These are phyloP conservation scores for Ctenodactylus gundi DNA, from an alignment of 2,113 vertebrate species.

Conservation along the genomic window DNA sequence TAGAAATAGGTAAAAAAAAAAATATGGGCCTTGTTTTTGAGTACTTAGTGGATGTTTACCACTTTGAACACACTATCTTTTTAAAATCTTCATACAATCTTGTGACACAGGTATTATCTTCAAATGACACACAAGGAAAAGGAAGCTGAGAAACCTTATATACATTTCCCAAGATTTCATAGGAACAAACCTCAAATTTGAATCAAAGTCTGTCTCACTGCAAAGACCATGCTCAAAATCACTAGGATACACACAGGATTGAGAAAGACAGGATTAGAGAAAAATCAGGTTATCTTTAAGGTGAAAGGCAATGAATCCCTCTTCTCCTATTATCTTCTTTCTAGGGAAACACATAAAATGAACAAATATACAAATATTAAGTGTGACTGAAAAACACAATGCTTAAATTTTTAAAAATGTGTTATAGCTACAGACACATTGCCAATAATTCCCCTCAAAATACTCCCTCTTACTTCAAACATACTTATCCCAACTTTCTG, in stretches of 20 bases:
- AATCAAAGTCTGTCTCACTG: constrained; percentile 4
- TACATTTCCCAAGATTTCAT: neutral
- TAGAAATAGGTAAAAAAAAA: neutral
- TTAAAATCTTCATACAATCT: neutral
- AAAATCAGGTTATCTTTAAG: neutral
- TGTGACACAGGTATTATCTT: neutral
- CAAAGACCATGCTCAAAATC: constrained; percentile 17
- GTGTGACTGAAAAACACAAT: too few relatives aligned
- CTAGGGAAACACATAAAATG: neutral
- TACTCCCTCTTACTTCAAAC: too few relatives aligned
- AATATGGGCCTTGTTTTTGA: neutral
- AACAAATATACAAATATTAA: neutral
- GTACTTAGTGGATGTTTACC: neutral
- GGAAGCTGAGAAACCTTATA: neutral
- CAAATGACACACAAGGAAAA: neutral
- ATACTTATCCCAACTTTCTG: too few relatives aligned
- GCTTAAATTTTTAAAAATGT: too few relatives aligned
- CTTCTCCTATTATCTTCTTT: neutral
- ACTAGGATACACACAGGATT: neutral
- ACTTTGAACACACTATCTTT: neutral
- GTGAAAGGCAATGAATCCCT: neutral
- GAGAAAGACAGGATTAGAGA: neutral
- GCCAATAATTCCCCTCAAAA: too few relatives aligned
- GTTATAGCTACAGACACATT: too few relatives aligned
- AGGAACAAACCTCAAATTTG: constrained; percentile 13